Evolutionary conservation across 2,888 invertebrate species (phyloP).

Genomic region (Gymnoscelis rufifasciata): DNA sequence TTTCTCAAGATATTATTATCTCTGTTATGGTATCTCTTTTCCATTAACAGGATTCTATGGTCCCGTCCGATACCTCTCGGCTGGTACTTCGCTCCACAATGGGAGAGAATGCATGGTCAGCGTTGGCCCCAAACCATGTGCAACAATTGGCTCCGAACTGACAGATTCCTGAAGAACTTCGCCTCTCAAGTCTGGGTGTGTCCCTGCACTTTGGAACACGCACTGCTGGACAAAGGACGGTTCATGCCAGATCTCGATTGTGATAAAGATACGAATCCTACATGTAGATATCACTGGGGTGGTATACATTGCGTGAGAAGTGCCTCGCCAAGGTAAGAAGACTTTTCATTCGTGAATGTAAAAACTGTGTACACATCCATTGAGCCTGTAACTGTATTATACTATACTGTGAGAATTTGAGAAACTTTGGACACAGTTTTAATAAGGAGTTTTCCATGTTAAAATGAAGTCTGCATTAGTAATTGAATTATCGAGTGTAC

Average conservation of each 20-base stretch:
- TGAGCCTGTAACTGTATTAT: too few species aligned
- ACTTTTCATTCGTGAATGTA: background rate
- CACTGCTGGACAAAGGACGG: conserved; percentile 93
- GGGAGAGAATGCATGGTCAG: conserved; percentile 88
- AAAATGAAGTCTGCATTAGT: too few species aligned
- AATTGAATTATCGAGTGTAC: too few species aligned
- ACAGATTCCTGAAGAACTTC: conserved; percentile 90
- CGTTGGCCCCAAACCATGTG: conserved; percentile 92
- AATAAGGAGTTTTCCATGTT: too few species aligned
- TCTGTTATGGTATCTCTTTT: too few species aligned
- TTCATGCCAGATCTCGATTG: conserved; percentile 94
- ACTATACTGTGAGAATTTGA: too few species aligned
- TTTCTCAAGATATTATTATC: background rate
- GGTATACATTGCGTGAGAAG: conserved; percentile 96
- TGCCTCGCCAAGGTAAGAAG: conserved; percentile 88
- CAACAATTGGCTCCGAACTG: conserved; percentile 93
- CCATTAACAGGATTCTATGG: conserved; percentile 85
- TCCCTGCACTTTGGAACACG: conserved; percentile 95
- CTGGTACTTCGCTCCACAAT: conserved; percentile 95
- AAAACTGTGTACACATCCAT: too few species aligned
- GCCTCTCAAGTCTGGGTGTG: conserved; percentile 91
- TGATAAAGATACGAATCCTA: conserved; percentile 93
- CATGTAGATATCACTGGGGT: conserved; percentile 92
- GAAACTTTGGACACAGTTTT: too few species aligned
- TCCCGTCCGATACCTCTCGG: conserved; percentile 93